These are phyloP conservation scores for Mythimna ferrago DNA, from an alignment of 2,888 invertebrate species.

Conservation along the genomic window DNA sequence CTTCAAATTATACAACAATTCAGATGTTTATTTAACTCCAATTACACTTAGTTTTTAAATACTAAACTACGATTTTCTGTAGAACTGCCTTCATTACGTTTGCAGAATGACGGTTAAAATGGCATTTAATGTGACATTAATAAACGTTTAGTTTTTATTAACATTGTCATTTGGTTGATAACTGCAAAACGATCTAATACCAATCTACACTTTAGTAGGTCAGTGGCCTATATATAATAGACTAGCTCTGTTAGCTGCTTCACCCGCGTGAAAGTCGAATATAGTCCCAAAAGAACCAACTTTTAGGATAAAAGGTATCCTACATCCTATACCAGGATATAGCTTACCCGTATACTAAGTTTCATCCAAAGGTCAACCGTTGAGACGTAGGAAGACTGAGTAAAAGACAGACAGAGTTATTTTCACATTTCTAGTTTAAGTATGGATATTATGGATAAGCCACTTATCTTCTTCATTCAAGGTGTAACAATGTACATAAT, in stretches of 20 bases:
- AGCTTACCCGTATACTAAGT: too few species aligned
- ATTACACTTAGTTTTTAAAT: conserved; percentile 29
- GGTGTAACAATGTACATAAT: not conserved
- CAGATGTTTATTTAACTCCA: conserved; percentile 28
- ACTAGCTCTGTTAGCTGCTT: not conserved
- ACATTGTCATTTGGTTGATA: conserved; percentile 1
- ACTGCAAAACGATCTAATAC: not conserved
- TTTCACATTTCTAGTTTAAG: not conserved
- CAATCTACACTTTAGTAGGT: not conserved
- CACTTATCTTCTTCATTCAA: conserved; percentile 23
- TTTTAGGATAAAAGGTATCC: too few species aligned
- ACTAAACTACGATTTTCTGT: conserved; percentile 14
- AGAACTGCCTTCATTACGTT: conserved; percentile 15
- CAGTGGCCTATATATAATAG: not conserved
- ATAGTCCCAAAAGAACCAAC: too few species aligned
- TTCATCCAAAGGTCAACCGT: too few species aligned
- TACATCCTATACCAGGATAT: too few species aligned
- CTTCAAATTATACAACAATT: conserved; percentile 9
- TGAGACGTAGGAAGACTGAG: too few species aligned
- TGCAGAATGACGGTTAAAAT: not conserved
- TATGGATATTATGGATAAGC: conserved; percentile 2
- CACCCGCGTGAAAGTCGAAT: too few species aligned
- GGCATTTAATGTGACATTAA: conserved; percentile 8
- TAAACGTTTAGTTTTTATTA: conserved; percentile 14
- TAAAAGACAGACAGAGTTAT: not conserved